Base-by-base conservation (phyloP, 2,797 vertebrate species). In the Knipowitschia caucasica region DNA sequence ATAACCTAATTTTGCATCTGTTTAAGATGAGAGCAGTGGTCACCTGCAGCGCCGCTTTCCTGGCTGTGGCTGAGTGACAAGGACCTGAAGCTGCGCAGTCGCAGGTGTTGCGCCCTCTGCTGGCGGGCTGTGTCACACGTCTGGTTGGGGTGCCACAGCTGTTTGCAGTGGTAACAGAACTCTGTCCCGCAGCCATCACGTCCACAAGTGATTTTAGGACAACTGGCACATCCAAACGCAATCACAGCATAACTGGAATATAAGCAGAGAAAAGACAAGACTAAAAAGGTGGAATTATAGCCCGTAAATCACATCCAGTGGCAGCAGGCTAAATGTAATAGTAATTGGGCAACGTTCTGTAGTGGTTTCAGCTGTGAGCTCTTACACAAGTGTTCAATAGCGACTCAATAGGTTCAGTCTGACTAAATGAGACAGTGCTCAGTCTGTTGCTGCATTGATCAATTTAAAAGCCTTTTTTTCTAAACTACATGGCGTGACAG, bases 81-180 rank as follows among this genome's bases (percentile, higher is more conserved):
- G 0, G 95, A 96, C 53, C 95, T 92, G 66, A 98, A 92, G 11
- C 91, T 93, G 66, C 95, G 89, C 42, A 99, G 86, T 26, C 94
- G 90, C 30, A 98, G 84, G 17, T 90, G 94, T 50, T 96, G 95
- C 20, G 95, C 94, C 67, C 96, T 89, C 75, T 98, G 94, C 53
- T 96, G 96, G 15, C 96, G 92, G 11, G 96, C 96, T 0, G 96
- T 93, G 70, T 99, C 96, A 0, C 96, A 99, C 3, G 96, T 98
- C 88, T 98, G 95, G 88, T 99, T 98, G 53, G 95, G 95, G 55
- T 99, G 96, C 96, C 95, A 98, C 60, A 98, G 94, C 79, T 98
- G 95, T 77, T 98, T 99, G 77, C 96, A 99, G 85, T 99, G 96
- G 88, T 99, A 99, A 89, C 96, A 99, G 64, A 99, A 99, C 85